Evolutionary conservation across 1,140 invertebrate species (phyloP), one percentile per base, ranked within the genome.

Genomic region (Liolophura sinensis): DNA sequence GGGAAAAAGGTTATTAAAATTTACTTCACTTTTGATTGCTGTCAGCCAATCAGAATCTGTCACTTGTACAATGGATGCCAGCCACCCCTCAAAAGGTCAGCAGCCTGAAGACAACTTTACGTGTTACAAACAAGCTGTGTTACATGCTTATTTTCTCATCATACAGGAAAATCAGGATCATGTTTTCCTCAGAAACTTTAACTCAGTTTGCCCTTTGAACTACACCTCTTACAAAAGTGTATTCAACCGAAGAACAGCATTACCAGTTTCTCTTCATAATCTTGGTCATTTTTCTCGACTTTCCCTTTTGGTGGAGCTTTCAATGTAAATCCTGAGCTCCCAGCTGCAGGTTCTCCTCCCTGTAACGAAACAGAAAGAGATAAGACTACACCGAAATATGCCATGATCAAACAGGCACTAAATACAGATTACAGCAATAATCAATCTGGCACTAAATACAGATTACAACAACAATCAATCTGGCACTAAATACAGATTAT

Each of bases 191-290:
- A n/a, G n/a, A n/a, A n/a, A n/a, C n/a, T n/a, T n/a, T n/a, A n/a
- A n/a, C n/a, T n/a, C n/a, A n/a, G n/a, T n/a, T 20, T 25, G 50
- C n/a, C 14, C 14, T 16, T 47, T 54, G 9, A 48, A 61, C 63
- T 11, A n/a, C 25, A 31, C 48, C 14, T 20, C 59, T 25, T 14
- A 27, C n/a, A 22, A 31, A 49, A 60, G 47, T 59, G 63, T 69
- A 81, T 81, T 27, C 76, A 74, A 62, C 80, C 79, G 78, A 75
- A n/a, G n/a, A n/a, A 80, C 27, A 76, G 73, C 55, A 64, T 72
- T 65, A 74, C 70, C 47, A 78, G 73, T 47, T 77, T 69, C 24
- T 72, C 70, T 31, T 73, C 31, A 7, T 61, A 27, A 31, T 54
- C 55, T 25, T 52, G 64, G 47, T 70, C 65, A 27, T 31, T 59